Percentiles rank a stretch among this genome's conserved stretches.
Evolutionary conservation across 2,888 invertebrate genomes (phyloP).

Genomic region (Heliconius ismenius): DNA sequence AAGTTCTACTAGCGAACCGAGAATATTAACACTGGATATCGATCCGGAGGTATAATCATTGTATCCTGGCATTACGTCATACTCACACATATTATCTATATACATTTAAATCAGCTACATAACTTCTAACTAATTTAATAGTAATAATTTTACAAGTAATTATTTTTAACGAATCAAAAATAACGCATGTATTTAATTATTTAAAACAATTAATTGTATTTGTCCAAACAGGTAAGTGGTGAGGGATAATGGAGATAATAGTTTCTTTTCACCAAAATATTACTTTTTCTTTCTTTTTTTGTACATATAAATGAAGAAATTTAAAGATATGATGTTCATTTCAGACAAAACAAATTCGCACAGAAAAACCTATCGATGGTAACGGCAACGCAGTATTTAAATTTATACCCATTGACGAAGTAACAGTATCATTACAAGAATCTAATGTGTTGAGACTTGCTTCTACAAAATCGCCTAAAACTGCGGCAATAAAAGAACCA

Average conservation of each 20-base stretch:
- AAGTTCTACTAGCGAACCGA: constrained; percentile 78
- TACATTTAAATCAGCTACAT: constrained; percentile 36
- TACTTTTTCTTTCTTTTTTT: constrained; percentile 6
- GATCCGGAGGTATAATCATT: constrained; percentile 83
- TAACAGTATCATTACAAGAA: constrained; percentile 65
- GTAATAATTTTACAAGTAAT: constrained; percentile 17
- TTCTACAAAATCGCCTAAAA: constrained; percentile 62
- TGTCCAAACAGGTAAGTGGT: constrained; percentile 64
- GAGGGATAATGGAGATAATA: constrained; percentile 49
- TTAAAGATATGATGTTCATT: constrained; percentile 53
- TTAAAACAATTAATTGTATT: background rate
- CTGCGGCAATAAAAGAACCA: constrained; percentile 54
- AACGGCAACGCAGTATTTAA: constrained; percentile 71
- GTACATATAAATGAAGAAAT: background rate
- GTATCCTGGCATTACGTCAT: constrained; percentile 51
- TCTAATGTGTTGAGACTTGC: constrained; percentile 73
- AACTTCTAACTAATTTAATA: constrained; percentile 34
- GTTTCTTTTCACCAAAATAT: background rate
- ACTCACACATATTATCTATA: constrained; percentile 34
- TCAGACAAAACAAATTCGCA: constrained; percentile 80
- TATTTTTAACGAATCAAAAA: constrained; percentile 14
- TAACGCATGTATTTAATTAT: constrained; percentile 31
- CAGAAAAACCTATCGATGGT: constrained; percentile 73
- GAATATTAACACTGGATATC: constrained; percentile 83
- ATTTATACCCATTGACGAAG: constrained; percentile 77